Evolutionary conservation across 1,140 invertebrate genomes (phyloP).

Genomic region (Bactericera cockerelli): DNA sequence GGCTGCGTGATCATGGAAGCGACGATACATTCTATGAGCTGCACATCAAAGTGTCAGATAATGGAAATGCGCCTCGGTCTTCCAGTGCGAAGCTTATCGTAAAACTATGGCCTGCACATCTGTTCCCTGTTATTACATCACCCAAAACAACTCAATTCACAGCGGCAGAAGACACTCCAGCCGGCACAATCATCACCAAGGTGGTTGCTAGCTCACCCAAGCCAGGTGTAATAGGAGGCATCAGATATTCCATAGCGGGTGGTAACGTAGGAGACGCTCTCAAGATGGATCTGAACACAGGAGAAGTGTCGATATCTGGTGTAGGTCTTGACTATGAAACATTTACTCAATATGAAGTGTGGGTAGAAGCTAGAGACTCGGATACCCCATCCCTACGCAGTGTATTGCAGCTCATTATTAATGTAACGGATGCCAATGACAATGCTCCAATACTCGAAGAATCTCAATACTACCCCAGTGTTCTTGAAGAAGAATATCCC

Average conservation of each 20-base stretch:
- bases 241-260: conserved; percentile 73
- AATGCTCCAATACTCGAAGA: conserved; percentile 71
- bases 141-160: conserved; percentile 51
- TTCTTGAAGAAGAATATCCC: conserved; percentile 71
- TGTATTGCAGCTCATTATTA: conserved; percentile 58
- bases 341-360: conserved; percentile 67
- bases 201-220: conserved; percentile 57
- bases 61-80: conserved; percentile 41
- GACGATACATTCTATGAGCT: conserved; percentile 46
- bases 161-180: conserved; percentile 58
- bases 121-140: conserved; percentile 57
- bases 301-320: conserved; percentile 57
- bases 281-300: conserved; percentile 57
- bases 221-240: conserved; percentile 42
- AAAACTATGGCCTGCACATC: conserved; percentile 46
- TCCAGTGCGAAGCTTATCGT: conserved; percentile 51
- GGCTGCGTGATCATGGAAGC: conserved; percentile 21
- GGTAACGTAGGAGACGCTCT: conserved; percentile 79
- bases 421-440: conserved; percentile 83
- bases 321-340: conserved; percentile 79
- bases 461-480: conserved; percentile 62
- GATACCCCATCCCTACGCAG: conserved; percentile 62
- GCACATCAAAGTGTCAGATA: conserved; percentile 53
- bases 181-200: conserved; percentile 53
- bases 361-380: conserved; percentile 79